Percentiles rank a stretch among this genome's conserved stretches.
Evolutionary conservation across 1,140 invertebrate species (phyloP).

Genomic region (Cydia amplana): DNA sequence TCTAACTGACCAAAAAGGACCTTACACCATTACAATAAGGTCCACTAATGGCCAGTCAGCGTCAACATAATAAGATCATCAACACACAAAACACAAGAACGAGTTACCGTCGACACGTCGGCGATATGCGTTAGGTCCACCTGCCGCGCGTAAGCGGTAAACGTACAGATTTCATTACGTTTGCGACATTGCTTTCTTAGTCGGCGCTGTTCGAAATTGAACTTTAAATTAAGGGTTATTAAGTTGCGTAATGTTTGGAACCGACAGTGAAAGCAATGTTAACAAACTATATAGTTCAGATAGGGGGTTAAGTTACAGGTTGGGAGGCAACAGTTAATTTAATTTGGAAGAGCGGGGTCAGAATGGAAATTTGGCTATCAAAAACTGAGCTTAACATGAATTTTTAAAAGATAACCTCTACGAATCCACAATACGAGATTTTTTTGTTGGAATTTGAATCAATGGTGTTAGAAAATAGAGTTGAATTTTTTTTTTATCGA

Average conservation of each 20-base stretch:
- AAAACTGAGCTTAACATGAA: constrained; percentile 15
- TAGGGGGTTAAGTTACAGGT: constrained; percentile 1
- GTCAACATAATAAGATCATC: constrained; percentile 27
- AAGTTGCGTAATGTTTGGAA: background rate
- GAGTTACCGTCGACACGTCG: constrained; percentile 71
- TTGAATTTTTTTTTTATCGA: too few relatives aligned
- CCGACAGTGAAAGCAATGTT: constrained; percentile 29
- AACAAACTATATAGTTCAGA: constrained; percentile 3
- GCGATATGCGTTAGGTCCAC: constrained; percentile 78
- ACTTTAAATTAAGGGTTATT: background rate
- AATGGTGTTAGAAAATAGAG: too few relatives aligned
- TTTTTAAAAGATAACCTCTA: background rate
- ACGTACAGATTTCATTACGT: constrained; percentile 51
- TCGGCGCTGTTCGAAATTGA: constrained; percentile 12
- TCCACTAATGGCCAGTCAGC: background rate
- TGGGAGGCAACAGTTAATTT: constrained; percentile 23
- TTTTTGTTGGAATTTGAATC: too few relatives aligned
- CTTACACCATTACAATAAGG: background rate
- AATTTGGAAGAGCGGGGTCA: constrained; percentile 15
- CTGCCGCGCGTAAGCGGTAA: constrained; percentile 76
- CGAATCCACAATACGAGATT: too few relatives aligned
- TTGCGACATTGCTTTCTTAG: constrained; percentile 29
- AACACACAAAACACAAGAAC: constrained; percentile 54
- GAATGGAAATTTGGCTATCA: background rate
- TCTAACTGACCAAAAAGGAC: background rate